These are phyloP conservation scores for Drosophila sulfurigaster DNA, from an alignment of 1,140 invertebrate species.

Conservation along the genomic window DNA sequence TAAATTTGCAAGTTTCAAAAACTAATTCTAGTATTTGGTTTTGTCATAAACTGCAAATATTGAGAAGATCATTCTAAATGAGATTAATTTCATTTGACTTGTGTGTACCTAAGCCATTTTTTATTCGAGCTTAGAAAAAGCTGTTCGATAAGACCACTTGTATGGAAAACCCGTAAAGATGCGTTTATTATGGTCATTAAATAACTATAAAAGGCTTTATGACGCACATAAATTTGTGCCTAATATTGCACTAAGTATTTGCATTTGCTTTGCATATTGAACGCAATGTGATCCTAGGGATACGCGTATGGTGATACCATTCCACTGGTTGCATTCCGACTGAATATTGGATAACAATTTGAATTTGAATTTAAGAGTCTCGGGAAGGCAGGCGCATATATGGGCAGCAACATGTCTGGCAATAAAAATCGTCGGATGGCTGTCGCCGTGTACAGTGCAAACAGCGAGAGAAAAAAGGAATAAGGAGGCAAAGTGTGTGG, in stretches of 20 bases:
- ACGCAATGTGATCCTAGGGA: conserved; percentile 5
- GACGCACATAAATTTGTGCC: conserved; percentile 11
- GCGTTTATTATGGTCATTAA: conserved; percentile 18
- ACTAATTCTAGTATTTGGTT: too few species aligned
- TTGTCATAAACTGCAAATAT: too few species aligned
- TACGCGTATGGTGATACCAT: neutral
- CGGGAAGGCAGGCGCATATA: neutral
- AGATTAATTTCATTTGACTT: neutral
- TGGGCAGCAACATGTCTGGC: neutral
- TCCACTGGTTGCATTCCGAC: conserved; percentile 2
- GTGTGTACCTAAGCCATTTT: neutral
- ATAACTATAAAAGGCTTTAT: conserved; percentile 17
- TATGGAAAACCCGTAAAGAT: conserved; percentile 9
- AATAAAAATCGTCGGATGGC: conserved; percentile 33
- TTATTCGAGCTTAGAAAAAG: neutral
- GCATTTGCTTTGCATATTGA: conserved; percentile 24
- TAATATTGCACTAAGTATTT: conserved; percentile 33
- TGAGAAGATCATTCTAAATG: too few species aligned
- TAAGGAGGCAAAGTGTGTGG: neutral
- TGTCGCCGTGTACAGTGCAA: conserved; percentile 13
- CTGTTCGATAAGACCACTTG: conserved; percentile 1
- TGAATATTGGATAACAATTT: conserved; percentile 22
- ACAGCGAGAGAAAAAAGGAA: neutral
- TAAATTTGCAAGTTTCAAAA: too few species aligned
- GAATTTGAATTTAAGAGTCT: conserved; percentile 27